These are phyloP conservation scores for Apus apus DNA, from an alignment of 2,113 vertebrate species.

Conservation along the genomic window DNA sequence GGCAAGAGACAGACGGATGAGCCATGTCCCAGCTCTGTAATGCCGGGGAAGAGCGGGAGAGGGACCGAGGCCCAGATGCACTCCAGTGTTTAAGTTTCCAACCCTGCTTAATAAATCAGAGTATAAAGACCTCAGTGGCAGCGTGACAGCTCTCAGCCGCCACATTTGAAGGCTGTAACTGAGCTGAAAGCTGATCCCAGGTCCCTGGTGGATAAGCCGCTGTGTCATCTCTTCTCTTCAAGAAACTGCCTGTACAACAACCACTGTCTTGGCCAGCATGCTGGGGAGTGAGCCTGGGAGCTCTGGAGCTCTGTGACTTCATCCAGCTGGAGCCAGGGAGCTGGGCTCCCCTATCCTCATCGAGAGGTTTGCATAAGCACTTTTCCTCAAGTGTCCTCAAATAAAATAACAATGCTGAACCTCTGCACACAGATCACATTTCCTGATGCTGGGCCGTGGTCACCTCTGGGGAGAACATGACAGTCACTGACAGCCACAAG, in stretches of 20 bases:
- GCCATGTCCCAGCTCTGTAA: neutral
- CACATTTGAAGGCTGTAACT: conserved; percentile 46
- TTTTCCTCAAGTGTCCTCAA: conserved; percentile 38
- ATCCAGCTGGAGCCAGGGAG: neutral
- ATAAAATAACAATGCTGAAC: conserved; percentile 18
- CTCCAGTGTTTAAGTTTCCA: conserved; percentile 2
- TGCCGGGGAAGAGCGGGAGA: neutral
- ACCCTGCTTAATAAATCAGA: conserved; percentile 59
- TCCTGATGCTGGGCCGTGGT: neutral
- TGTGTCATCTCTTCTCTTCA: conserved; percentile 60
- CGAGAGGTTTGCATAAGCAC: neutral
- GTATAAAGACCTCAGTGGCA: conserved; percentile 62
- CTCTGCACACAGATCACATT: conserved; percentile 24
- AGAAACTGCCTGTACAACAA: conserved; percentile 55
- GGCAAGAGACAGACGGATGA: neutral
- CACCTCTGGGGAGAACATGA: conserved; percentile 37
- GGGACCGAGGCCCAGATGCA: neutral
- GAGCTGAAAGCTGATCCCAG: conserved; percentile 56
- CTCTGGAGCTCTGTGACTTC: neutral
- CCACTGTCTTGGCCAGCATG: neutral
- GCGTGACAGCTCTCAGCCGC: conserved; percentile 60
- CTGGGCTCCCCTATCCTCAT: neutral
- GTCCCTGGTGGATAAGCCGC: conserved; percentile 51
- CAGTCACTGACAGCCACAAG: conserved; percentile 48
- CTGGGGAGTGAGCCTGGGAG: neutral